A percentile compares a stretch with the other conserved stretches of the same genome.
These are phyloP conservation scores for Stictonetta naevosa DNA, from an alignment of 2,113 vertebrate species.

Conservation along the genomic window DNA sequence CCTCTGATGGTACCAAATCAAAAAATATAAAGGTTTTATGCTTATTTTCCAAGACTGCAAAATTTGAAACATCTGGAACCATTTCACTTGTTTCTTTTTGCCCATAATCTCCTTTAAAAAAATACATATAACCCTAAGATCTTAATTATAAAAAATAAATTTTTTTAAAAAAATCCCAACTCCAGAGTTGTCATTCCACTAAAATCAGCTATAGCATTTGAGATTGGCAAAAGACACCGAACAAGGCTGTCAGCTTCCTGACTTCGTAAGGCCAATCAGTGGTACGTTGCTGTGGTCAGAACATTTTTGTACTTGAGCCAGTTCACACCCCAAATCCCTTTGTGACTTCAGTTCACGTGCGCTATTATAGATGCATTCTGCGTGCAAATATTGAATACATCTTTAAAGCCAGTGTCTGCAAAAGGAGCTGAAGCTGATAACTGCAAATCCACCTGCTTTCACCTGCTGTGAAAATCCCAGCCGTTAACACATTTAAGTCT, in stretches of 20 bases:
- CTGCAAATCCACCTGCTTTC: background rate
- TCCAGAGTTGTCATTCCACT: background rate
- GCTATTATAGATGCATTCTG: background rate
- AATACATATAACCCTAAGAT: background rate
- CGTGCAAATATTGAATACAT: background rate
- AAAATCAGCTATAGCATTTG: background rate
- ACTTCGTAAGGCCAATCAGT: background rate
- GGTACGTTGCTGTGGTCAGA: background rate
- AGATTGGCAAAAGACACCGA: background rate
- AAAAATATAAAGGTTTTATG: background rate
- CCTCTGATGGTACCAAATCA: background rate
- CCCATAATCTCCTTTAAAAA: background rate
- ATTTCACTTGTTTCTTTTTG: background rate
- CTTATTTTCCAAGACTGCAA: background rate
- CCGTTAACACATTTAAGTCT: background rate
- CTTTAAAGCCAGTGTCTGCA: background rate
- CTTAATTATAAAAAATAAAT: background rate
- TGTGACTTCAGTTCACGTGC: background rate
- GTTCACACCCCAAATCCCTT: background rate
- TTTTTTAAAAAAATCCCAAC: background rate
- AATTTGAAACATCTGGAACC: background rate
- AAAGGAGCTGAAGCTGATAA: background rate
- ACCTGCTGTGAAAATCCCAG: background rate
- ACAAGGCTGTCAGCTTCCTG: background rate
- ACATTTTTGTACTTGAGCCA: background rate